phyloP scores from a whole-genome alignment of 1,140 invertebrate species.

The Procambarus virginalis region DNA sequence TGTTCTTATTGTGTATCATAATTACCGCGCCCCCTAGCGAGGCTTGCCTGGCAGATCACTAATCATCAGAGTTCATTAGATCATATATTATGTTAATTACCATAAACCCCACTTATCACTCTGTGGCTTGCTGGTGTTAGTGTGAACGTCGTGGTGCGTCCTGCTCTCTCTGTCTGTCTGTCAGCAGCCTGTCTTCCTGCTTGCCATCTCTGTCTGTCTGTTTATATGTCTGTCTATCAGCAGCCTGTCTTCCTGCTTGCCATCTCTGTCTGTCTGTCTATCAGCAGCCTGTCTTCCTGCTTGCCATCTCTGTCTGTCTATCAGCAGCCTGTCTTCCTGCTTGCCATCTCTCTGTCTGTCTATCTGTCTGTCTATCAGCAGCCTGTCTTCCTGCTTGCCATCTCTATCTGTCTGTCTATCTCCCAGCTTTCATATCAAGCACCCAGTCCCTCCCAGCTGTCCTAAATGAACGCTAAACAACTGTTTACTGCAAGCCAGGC shows the following conservation, averaged over 20 bases:
- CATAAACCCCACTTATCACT: background rate
- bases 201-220: background rate
- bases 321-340: too few species aligned
- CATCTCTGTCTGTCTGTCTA: too few species aligned
- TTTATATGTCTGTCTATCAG: too few species aligned
- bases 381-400: too few species aligned
- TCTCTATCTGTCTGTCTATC: background rate
- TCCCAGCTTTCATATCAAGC: background rate
- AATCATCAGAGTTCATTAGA: background rate
- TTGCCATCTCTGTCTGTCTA: too few species aligned
- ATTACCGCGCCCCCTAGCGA: background rate
- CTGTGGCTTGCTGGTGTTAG: background rate
- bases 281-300: too few species aligned
- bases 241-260: too few species aligned
- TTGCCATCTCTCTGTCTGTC: background rate
- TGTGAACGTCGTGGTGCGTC: background rate
- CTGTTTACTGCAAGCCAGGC: too few species aligned
- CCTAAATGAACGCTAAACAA: too few species aligned
- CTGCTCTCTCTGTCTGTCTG: background rate
- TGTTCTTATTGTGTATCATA: background rate
- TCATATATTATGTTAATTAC: constrained; percentile 2
- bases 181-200: background rate
- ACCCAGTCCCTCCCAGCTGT: too few species aligned
- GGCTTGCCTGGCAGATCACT: background rate
- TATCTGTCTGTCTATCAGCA: background rate